Percentiles rank a stretch among this genome's conserved stretches.
phyloP scores from a whole-genome alignment of 2,797 vertebrate species.

The Sardinella longiceps region DNA sequence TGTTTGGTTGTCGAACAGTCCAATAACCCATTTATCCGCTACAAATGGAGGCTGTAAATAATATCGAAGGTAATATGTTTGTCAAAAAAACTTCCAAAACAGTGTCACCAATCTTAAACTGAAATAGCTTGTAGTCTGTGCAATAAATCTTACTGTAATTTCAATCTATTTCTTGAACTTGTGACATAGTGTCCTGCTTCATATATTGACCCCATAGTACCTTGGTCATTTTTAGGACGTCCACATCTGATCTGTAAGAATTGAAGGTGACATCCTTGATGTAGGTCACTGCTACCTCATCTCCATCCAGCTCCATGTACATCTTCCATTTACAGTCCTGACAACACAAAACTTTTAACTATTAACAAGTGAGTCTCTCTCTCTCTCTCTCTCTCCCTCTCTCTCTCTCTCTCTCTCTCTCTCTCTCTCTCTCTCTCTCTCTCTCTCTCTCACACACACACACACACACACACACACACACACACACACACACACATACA shows the following conservation, averaged over 20 bases:
- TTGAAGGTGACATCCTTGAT: slow-evolving; percentile 97
- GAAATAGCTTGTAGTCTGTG: background rate
- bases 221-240: slow-evolving; percentile 93
- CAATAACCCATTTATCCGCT: slow-evolving; percentile 97
- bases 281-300: slow-evolving; percentile 94
- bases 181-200: background rate
- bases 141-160: background rate
- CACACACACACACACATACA: too few species aligned
- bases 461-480: too few species aligned
- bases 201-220: slow-evolving; percentile 67
- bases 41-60: slow-evolving; percentile 91
- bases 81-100: background rate
- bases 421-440: too few species aligned
- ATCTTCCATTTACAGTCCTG: slow-evolving; percentile 99
- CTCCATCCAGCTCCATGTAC: slow-evolving; percentile 98
- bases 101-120: slow-evolving; percentile 24
- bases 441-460: too few species aligned
- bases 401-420: too few species aligned
- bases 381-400: background rate
- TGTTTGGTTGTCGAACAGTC: slow-evolving; percentile 82
- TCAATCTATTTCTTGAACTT: background rate
- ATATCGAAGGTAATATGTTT: background rate
- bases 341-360: slow-evolving; percentile 29
- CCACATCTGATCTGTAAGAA: slow-evolving; percentile 84
- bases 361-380: background rate